Conservation (phyloP, 2,113 vertebrate genomes). For the Parotia lawesii region DNA sequence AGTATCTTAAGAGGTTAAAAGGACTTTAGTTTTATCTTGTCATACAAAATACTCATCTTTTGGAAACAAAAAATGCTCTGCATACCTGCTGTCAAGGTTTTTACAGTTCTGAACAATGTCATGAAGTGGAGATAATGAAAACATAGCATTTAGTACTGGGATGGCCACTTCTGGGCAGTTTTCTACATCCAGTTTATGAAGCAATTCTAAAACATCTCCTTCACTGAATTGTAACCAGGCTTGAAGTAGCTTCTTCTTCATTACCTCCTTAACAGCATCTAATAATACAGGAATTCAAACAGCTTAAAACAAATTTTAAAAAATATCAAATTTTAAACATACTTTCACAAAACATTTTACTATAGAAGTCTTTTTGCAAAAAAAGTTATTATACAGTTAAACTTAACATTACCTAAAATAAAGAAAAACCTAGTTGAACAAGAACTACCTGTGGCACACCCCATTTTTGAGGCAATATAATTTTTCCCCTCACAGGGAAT, state of each 20-base stretch:
- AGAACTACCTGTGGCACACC: background rate
- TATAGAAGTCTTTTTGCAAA: background rate
- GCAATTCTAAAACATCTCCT: slow-evolving; percentile 82
- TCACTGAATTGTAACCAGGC: slow-evolving; percentile 84
- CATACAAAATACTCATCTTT: background rate
- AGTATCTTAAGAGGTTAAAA: background rate
- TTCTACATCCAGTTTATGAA: slow-evolving; percentile 92
- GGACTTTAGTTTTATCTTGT: background rate
- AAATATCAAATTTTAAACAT: background rate
- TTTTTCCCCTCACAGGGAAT: background rate
- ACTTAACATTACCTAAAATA: background rate
- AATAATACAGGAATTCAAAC: background rate
- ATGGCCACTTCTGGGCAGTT: slow-evolving; percentile 85
- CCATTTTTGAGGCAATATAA: background rate
- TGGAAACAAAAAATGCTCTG: background rate
- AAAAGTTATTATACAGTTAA: background rate
- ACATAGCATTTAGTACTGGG: slow-evolving; percentile 77
- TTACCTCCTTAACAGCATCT: slow-evolving; percentile 85
- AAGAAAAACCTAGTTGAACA: background rate
- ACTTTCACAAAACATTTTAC: background rate
- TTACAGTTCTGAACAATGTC: slow-evolving; percentile 74
- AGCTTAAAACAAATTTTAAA: background rate
- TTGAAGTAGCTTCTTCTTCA: slow-evolving; percentile 80
- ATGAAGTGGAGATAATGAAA: slow-evolving; percentile 70
- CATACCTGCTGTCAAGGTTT: slow-evolving; percentile 80